Evolutionary conservation across 2,888 invertebrate species (phyloP), one percentile per base, ranked within the genome.

Genomic region (Mechanitis messenoides): DNA sequence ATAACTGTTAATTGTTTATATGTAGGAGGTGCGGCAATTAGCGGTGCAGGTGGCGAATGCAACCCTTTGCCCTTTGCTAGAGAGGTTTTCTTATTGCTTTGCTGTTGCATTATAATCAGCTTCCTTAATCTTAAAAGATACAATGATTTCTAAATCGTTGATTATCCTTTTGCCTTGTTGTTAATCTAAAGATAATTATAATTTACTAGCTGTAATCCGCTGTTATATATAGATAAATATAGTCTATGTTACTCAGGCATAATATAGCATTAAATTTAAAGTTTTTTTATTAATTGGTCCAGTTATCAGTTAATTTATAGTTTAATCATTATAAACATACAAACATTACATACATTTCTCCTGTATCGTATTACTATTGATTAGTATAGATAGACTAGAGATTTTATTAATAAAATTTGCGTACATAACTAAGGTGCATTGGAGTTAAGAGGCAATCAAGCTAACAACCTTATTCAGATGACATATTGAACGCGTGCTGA

Each of bases 31-130:
- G 79, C 81, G 81, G 86, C 83, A 87, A 89, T 87, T 87, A 87
- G 83, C 82, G 79, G 82, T 82, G 75, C 84, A 85, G 84, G 84
- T 87, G 87, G 84, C 83, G 85, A 87, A 83, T 81, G 79, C 83
- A 83, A 84, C 81, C 85, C 82, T 73, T 76, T 83, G 84, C 83
- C 86, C 84, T 80, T 75, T 68, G 71, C 72, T 71, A 67, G 62
- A 67, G 69, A 62, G 65, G 70, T 71, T 72, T 72, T 72, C 73
- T 74, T 74, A 75, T 78, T 78, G 74, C 75, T 72, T 74, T 78
- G 31, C 6, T 11, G 9, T 42, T 42, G 42, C 7, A 42, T 42
- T 9, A 42, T 42, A 9, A 42, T 42, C 9, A 9, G 42, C 42
- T 42, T 42, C 42, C 42, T 42, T 42, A 45, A 55, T 55, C 28